phyloP scores from a whole-genome alignment of 2,888 invertebrate genomes.

The Eupithecia insigniata region DNA sequence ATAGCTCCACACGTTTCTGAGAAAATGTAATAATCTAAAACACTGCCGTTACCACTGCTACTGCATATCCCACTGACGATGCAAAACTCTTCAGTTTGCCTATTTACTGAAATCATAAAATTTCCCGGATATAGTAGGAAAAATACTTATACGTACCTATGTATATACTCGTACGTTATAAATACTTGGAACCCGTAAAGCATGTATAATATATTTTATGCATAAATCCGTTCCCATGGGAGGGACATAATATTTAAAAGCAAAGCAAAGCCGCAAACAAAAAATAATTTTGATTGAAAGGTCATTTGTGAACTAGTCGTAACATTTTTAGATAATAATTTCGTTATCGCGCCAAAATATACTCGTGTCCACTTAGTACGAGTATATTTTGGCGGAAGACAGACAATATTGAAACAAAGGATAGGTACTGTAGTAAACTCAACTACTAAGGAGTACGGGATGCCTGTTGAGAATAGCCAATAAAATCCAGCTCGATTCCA shows the following conservation, averaged over 20 bases:
- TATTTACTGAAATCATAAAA: not conserved
- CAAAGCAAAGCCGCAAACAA: too few relatives aligned
- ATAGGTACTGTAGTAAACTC: not conserved
- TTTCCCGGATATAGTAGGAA: not conserved
- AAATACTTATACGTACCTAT: too few relatives aligned
- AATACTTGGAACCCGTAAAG: not conserved
- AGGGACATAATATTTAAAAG: too few relatives aligned
- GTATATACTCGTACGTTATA: not conserved
- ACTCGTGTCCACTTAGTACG: too few relatives aligned
- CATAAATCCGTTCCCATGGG: not conserved
- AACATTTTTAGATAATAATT: too few relatives aligned
- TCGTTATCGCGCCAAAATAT: not conserved
- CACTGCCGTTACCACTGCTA: not conserved
- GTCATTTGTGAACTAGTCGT: too few relatives aligned
- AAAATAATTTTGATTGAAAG: too few relatives aligned
- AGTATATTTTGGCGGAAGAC: not conserved
- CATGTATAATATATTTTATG: not conserved
- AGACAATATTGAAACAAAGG: not conserved
- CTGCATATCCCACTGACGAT: not conserved
- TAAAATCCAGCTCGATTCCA: constrained; percentile 26
- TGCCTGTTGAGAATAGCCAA: constrained; percentile 25
- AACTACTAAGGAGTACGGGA: constrained; percentile 33
- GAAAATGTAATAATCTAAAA: not conserved
- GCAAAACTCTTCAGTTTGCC: not conserved
- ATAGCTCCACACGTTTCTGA: too few relatives aligned